phyloP scores from a whole-genome alignment of 2,888 invertebrate species.

The Rotaria macrura region DNA sequence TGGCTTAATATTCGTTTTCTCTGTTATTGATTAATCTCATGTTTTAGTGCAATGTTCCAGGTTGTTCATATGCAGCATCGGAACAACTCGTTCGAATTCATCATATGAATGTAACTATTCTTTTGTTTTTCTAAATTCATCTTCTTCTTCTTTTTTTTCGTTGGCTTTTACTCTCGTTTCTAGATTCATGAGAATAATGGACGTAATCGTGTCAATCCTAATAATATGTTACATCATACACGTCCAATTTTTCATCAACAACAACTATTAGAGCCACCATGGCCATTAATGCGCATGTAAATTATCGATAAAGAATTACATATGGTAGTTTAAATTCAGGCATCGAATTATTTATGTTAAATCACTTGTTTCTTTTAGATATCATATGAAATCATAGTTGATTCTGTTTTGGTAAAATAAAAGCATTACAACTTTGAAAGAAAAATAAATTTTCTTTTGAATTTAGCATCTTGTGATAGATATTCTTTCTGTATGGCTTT shows the following conservation, averaged over 20 bases:
- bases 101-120: not conserved
- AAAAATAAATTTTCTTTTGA: not conserved
- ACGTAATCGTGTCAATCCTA: not conserved
- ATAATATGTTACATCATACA: not conserved
- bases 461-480: not conserved
- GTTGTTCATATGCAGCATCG: not conserved
- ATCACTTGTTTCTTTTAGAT: not conserved
- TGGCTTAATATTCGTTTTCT: not conserved
- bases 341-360: not conserved
- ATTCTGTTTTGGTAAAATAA: not conserved
- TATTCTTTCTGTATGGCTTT: not conserved
- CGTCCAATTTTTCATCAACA: not conserved
- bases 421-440: no score
- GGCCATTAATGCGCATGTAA: not conserved
- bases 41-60: not conserved
- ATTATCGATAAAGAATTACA: not conserved
- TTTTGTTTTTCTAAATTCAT: not conserved
- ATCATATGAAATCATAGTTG: not conserved
- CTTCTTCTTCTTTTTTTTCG: no score
- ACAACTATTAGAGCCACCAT: not conserved
- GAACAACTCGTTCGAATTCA: constrained; percentile 18
- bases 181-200: not conserved
- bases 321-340: not conserved
- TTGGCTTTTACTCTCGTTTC: not conserved
- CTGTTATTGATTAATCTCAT: not conserved